Conservation (phyloP, 2,797 vertebrate species). For the Phalanger gymnotis region DNA sequence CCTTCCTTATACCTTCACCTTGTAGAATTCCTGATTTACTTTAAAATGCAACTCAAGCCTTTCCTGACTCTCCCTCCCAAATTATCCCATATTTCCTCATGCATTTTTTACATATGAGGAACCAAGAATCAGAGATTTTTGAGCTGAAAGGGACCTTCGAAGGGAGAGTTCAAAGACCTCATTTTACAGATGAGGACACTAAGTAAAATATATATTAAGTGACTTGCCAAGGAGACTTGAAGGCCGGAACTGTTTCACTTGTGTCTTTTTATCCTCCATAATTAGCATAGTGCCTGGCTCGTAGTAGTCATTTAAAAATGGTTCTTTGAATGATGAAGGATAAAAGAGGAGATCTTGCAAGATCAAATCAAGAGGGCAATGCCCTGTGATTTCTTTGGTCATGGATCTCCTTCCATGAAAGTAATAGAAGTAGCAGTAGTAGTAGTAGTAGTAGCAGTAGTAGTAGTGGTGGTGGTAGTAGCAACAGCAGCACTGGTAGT, state of each 20-base stretch:
- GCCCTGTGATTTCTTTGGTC: too few species aligned
- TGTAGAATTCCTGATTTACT: not conserved
- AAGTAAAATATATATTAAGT: not conserved
- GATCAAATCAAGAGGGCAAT: not conserved
- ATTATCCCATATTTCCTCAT: not conserved
- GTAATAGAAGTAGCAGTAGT: too few species aligned
- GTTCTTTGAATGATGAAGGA: not conserved
- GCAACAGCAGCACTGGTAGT: too few species aligned
- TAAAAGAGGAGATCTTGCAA: not conserved
- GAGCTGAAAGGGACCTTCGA: not conserved
- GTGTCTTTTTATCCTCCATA: not conserved
- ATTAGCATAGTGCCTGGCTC: not conserved
- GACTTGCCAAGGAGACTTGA: not conserved
- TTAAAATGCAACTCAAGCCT: not conserved
- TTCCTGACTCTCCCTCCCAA: not conserved
- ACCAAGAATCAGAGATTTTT: not conserved
- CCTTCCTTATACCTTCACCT: not conserved
- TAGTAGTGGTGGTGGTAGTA: not conserved
- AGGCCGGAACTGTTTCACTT: not conserved
- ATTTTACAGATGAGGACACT: not conserved
- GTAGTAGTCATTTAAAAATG: too few species aligned
- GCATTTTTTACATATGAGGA: not conserved
- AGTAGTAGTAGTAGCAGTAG: too few species aligned
- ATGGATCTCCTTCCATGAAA: too few species aligned
- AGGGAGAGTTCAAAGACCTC: not conserved